Evolutionary conservation across 2,888 invertebrate species (phyloP), one percentile per base, ranked within the genome.

Genomic region (Meloe dianella): DNA sequence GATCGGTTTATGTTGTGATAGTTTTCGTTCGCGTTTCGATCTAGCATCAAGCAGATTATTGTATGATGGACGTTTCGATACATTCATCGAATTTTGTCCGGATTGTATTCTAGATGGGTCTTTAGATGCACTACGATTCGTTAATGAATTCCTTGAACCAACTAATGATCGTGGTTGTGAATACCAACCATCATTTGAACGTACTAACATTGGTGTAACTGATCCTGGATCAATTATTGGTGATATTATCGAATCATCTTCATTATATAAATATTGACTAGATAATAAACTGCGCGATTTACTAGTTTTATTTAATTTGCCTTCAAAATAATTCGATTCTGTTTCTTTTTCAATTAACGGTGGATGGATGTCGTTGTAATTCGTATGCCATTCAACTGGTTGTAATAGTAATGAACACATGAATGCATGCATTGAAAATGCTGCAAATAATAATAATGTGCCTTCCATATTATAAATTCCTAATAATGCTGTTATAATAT

Each of bases 321-420:
- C 66, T 22, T 70, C 70, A 12, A 68, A 65, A 22, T 67, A 65
- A 24, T 64, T 67, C 22, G 69, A 63, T 69, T 71, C 66, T 4
- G 27, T 8, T 59, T 54, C 58, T 30, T 59, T 65, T 57, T 65
- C 68, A 24, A 62, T 27, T 60, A 69, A 58, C 10, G 69, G 60
- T 17, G 68, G 68, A 38, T 68, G 61, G 61, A 69, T 66, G 67
- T 79, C 79, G 14, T 80, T 79, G 74, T 83, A 85, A 77, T 88
- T 88, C 4, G 87, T 84, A 78, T 93, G 92, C 91, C 90, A 91
- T 80, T 89, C 89, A 0, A 92, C 91, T 3, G 93, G 93, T 77
- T 92, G 92, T 56, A 92, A 83, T 61, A 93, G 81, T 65, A 91
- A 83, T 2, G 91, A 87, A 72, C 89, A 90, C 29, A 89, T 89